Evolutionary conservation across 2,113 vertebrate species (phyloP), one percentile per base, ranked within the genome.

Genomic region (Sylvietta virens): DNA sequence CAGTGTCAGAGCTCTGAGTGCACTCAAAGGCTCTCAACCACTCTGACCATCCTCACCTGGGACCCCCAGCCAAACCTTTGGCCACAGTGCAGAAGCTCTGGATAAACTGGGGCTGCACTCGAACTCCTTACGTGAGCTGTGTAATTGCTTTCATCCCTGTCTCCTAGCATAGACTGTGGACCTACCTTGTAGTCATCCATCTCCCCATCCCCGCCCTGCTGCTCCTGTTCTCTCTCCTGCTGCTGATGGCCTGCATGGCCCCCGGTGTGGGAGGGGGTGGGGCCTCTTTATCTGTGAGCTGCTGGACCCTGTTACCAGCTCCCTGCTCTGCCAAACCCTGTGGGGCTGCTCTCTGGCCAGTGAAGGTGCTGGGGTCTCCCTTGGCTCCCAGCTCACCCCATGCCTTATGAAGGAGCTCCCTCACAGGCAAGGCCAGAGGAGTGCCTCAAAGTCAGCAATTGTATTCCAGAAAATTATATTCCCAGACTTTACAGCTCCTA

Each of bases 151-250:
- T 31, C 28, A 71, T 11, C 22, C 18, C 18, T 4, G 4, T 42
- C 23, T 44, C 47, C 27, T 40, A n/a, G 14, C 5, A 60, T 0
- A 18, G 37, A 8, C 20, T 26, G 53, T 10, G 17, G 4, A 45
- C 13, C 7, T 24, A 6, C 8, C 0, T 9, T n/a, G 9, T 16
- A 47, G 13, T 21, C n/a, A 57, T 30, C n/a, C 35, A 44, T 7
- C 12, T 80, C 16, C 28, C 18, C 14, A 6, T 47, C 3, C 20
- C 42, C 18, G 60, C 3, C 22, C 16, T 4, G 2, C 30, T 80
- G 42, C 22, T 76, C 19, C 37, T 54, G 37, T 45, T 20, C 54
- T 33, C 2, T 21, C 31, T 64, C 51, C 73, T 39, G 21, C 50
- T 76, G 56, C 19, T 67, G 45, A n/a, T 47, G 26, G 14, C 15